Base-by-base conservation (phyloP, 2,888 invertebrate species). In the Latrodectus elegans region DNA sequence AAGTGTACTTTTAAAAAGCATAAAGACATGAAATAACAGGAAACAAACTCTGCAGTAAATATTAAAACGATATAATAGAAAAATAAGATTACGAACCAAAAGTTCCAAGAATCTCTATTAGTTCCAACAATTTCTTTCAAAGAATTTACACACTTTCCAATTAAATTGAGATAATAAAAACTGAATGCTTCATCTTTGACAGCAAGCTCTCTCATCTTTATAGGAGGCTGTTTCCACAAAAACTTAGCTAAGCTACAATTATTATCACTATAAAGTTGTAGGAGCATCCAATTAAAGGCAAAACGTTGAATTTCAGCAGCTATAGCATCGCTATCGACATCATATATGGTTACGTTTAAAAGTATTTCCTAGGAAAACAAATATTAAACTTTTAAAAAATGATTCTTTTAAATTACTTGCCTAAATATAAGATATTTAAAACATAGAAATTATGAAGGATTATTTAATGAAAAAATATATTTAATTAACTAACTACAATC, bases 251-350 rank as follows among this genome's bases (percentile, higher is more conserved):
- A 26, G n/a, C 9, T 8, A 6, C 60, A 14, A 71, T 38, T 80
- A 53, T 75, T 49, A 8, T 85, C 71, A 11, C 64, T 38, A 0
- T 80, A n/a, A 8, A 80, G 60, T 65, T 76, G 75, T 0, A 70
- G 68, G 17, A 85, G 68, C 14, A 79, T 53, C 85, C 85, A 85
- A 14, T 65, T 80, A 38, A 76, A 17, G 8, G 75, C 70, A 76
- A 79, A 80, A 15, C 75, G 51, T 71, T 85, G 80, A 38, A 85
- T 85, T 12, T 65, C 71, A 8, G 72, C 11, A 9, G 55, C 12
- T 14, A 38, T 22, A 0, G 52, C 49, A 12, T 68, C 68, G 17
- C 38, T 15, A 15, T 38, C 49, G 17, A 17, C 2, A 49, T 60
- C 22, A 12, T 8, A 9, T 26, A 71, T 17, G 14, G 80, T 64